Evolutionary conservation across 2,113 vertebrate species (phyloP), one percentile per base, ranked within the genome.

Genomic region (Entelurus aequoreus): DNA sequence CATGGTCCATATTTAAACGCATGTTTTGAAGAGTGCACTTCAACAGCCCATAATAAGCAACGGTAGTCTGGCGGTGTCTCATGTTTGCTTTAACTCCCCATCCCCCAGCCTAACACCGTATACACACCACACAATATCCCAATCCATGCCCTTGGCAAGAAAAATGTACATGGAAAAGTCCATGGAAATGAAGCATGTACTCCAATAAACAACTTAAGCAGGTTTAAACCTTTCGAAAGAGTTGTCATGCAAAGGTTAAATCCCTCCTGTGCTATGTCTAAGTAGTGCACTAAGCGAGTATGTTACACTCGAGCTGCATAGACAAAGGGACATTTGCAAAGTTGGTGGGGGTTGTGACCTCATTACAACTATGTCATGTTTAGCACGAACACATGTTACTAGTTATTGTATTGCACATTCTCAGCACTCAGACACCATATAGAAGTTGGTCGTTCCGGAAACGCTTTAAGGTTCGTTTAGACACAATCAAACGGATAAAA

Each of bases 1-100:
- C 69, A 61, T 69, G 62, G 72, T 62, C 69, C 69, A 79, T 68
- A 72, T 86, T 87, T 82, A 78, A 86, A 86, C 82, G 74, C 64
- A 47, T 79, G 83, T 86, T 88, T 85, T 83, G 78, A 87, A 82
- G 80, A 82, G 77, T 54, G 62, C 65, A 69, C 79, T 75, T 76
- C 58, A 81, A 68, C 78, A 80, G 66, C 65, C 49, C 35, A 73
- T 80, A 84, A 86, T 85, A 81, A 83, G 71, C 68, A 53, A 65
- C 60, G 75, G 66, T 48, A 77, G 75, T 79, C 76, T 72, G 74
- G 71, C 42, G 67, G 58, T 48, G 36, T 73, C 60, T 69, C 56
- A 54, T 74, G 76, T 76, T 55, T 71, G 54, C 46, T 77, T 65
- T 69, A 76, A 78, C 52, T 53, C 53, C 42, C n/a, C n/a, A n/a